Conservation (phyloP, 2,888 invertebrate genomes). For the Morpho achilles region DNA sequence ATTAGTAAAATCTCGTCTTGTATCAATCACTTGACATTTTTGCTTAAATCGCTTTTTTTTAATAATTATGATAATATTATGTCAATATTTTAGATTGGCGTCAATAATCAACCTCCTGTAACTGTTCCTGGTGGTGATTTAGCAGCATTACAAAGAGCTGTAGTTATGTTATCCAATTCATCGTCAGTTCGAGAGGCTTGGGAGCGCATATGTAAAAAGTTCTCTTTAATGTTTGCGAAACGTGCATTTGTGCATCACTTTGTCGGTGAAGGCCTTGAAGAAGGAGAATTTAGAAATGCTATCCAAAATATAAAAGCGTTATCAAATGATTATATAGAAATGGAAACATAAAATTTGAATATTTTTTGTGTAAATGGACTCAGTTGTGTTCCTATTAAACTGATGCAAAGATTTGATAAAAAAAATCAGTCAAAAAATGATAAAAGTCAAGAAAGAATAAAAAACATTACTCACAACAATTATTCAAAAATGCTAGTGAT, state of each 20-base stretch:
- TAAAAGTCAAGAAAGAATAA: too few relatives aligned
- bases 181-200: slow-evolving; percentile 89
- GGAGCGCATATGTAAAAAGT: slow-evolving; percentile 88
- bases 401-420: too few relatives aligned
- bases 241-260: slow-evolving; percentile 95
- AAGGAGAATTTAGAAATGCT: slow-evolving; percentile 81
- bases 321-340: slow-evolving; percentile 83
- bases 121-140: slow-evolving; percentile 87
- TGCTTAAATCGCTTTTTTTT: too few relatives aligned
- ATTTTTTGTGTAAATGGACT: background rate
- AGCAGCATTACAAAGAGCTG: slow-evolving; percentile 86
- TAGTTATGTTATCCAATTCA: slow-evolving; percentile 91
- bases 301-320: slow-evolving; percentile 81
- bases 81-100: slow-evolving; percentile 77
- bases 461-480: too few relatives aligned
- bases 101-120: slow-evolving; percentile 87
- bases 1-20: too few relatives aligned
- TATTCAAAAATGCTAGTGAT: too few relatives aligned
- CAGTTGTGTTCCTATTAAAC: background rate
- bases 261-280: slow-evolving; percentile 86
- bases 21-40: too few relatives aligned
- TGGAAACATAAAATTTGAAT: slow-evolving; percentile 58
- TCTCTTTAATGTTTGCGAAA: slow-evolving; percentile 88
- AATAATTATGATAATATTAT: too few relatives aligned
- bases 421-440: too few relatives aligned